These are phyloP conservation scores for Centropus unirufus DNA, from an alignment of 2,113 vertebrate genomes.

Conservation along the genomic window DNA sequence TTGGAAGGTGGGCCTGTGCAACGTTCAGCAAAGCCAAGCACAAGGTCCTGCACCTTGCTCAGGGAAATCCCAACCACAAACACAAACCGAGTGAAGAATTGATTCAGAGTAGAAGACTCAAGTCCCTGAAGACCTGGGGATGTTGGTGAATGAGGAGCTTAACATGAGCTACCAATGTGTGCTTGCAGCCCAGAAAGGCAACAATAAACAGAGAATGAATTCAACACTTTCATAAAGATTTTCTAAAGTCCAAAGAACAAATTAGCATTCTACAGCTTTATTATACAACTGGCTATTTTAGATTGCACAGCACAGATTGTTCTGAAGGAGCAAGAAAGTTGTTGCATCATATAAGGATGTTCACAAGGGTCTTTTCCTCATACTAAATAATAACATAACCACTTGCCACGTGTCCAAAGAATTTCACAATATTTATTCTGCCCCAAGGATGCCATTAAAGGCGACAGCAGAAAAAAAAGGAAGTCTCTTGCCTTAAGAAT, in stretches of 20 bases:
- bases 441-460: background rate
- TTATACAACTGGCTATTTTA: background rate
- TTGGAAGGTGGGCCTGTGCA: no score
- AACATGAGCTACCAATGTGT: no score
- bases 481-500: background rate
- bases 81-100: no score
- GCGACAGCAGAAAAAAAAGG: background rate
- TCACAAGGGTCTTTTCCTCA: background rate
- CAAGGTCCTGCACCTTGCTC: no score
- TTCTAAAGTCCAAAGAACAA: background rate
- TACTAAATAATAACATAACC: background rate
- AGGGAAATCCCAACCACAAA: no score
- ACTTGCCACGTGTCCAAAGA: background rate
- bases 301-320: background rate
- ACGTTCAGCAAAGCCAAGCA: no score
- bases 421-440: background rate
- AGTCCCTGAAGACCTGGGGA: no score
- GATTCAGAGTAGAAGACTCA: no score
- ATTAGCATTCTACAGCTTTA: background rate
- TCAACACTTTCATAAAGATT: background rate
- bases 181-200: no score
- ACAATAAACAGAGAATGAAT: background rate
- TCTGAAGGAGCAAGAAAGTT: background rate
- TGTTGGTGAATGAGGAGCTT: no score
- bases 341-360: background rate